These are phyloP conservation scores for Eidolon helvum DNA, from an alignment of 2,113 vertebrate genomes.

Conservation along the genomic window DNA sequence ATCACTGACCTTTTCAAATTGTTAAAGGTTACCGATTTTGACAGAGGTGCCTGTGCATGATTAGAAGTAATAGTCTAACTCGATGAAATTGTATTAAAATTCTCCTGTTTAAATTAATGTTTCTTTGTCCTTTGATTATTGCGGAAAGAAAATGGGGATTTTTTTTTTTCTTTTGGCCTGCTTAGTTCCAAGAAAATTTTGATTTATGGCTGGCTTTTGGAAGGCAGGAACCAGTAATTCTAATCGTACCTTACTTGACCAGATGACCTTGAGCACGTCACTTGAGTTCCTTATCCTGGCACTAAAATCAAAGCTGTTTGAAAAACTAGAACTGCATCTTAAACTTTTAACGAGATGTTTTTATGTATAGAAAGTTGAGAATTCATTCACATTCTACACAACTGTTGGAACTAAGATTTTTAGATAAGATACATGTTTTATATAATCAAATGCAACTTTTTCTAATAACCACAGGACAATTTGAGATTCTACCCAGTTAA, in stretches of 20 bases:
- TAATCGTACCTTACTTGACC: background rate
- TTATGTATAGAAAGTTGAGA: background rate
- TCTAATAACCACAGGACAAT: background rate
- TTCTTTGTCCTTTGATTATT: slow-evolving; percentile 39
- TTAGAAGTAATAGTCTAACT: background rate
- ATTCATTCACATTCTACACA: background rate
- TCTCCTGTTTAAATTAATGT: background rate
- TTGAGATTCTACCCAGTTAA: background rate
- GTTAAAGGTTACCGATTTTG: background rate
- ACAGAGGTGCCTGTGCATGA: background rate
- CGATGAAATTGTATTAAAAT: background rate
- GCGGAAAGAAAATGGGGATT: slow-evolving; percentile 38
- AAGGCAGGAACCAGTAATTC: slow-evolving; percentile 14
- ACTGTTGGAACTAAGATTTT: background rate
- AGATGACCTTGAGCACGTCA: slow-evolving; percentile 41
- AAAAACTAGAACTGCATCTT: background rate
- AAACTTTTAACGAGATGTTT: background rate
- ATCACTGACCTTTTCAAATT: background rate
- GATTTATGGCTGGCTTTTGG: slow-evolving; percentile 11
- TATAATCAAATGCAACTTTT: slow-evolving; percentile 2
- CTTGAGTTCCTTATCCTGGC: slow-evolving; percentile 29
- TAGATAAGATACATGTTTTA: background rate
- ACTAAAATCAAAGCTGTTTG: background rate
- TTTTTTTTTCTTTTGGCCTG: slow-evolving; percentile 27
- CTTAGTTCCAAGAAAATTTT: slow-evolving; percentile 30